Base-by-base conservation (phyloP, 1,140 invertebrate genomes). In the Papilio polyxenes region DNA sequence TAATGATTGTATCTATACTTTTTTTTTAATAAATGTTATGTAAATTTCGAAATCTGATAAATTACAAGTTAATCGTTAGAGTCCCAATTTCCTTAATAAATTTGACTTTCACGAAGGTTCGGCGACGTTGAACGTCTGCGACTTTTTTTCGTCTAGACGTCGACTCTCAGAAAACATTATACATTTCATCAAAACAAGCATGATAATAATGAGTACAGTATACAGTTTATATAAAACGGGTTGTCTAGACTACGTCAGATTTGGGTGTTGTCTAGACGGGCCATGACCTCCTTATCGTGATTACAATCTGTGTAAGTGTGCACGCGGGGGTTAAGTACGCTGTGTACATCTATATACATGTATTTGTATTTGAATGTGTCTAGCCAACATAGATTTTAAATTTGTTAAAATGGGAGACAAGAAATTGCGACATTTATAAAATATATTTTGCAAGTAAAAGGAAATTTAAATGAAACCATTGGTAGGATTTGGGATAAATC, bases 251-350 rank as follows among this genome's bases (percentile, higher is more conserved):
- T 83, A 80, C 81, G 83, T 83, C 87, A 89, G 88, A 87, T 89
- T 87, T 87, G 87, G 89, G 85, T 87, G 88, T 82, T 82, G 92
- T 93, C 92, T 93, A 93, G 92, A 93, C 92, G 83, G 91, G 91
- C 87, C 86, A 88, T 87, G 91, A 93, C 90, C 92, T 85, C 84
- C 89, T 86, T 88, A 88, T 86, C 86, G 84, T 78, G 81, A 80
- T 82, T 84, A 69, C 53, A 82, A 82, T 82, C 83, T 85, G 81
- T 81, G 83, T 81, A 80, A 81, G 81, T 80, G 75, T 83, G 80
- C 56, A 83, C 83, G 75, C 69, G 48, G 65, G 62, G 65, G 65
- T 72, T 40, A 40, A 72, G 31, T 72, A 72, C 7, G 3, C 31
- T 65, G 20, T 15, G 65, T 72, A 72, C 65, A 15, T 72, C 4